Evolutionary conservation across 2,113 vertebrate genomes (phyloP), one percentile per base, ranked within the genome.

Genomic region (Thinocorus orbignyianus): DNA sequence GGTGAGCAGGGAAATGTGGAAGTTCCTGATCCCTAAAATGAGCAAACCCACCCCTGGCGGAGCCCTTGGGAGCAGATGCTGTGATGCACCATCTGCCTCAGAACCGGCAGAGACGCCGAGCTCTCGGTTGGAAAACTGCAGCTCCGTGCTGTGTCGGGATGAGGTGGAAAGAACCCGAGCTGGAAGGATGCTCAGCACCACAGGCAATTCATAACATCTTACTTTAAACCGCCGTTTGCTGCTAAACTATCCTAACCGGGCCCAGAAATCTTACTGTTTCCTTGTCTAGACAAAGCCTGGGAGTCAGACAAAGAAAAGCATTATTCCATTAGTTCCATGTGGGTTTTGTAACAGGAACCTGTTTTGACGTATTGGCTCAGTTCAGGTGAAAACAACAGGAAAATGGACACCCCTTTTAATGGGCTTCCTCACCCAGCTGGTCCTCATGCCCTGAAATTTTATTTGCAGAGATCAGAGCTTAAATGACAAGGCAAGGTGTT

Each of bases 81-180:
- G 46, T 30, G 28, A 55, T 14, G 19, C 26, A 19, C 4, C 1
- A 30, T 17, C 42, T 69, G 71, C 54, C 60, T 62, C 1, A 0
- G 11, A 20, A 49, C 72, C 26, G 66, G 42, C 44, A 26, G n/a
- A 35, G 82, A 26, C 42, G 46, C 39, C 61, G 58, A 33, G 44
- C 15, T 74, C 39, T n/a, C 1, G 0, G 6, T 0, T 54, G 64
- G 72, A 48, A 86, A 92, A 48, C 31, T 25, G 46, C 41, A n/a
- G 39, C 68, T 57, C 41, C 39, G 39, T 14, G 30, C 61, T 81
- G 55, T 23, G 0, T 8, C 1, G 30, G 44, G 35, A 52, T 37
- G 30, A 65, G 37, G 18, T 8, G 33, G 10, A 69, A 44, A 57
- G 46, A 46, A 13, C 0, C 0, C 28, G 60, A 10, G 10, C 25